Base-by-base conservation (phyloP, 2,888 invertebrate species). In the Nebria brevicollis region DNA sequence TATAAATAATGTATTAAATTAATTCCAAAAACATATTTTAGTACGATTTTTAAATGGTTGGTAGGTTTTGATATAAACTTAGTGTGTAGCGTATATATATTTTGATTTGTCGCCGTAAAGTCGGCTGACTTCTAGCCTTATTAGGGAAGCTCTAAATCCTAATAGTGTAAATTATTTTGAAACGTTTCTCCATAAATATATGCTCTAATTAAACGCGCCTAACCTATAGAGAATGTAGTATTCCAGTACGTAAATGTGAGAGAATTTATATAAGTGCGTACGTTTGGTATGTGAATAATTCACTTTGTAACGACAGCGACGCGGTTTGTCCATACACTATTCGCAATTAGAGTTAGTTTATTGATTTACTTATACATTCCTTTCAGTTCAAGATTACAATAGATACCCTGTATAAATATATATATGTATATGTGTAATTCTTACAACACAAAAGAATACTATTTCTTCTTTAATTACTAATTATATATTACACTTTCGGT, bases 331-430 rank as follows among this genome's bases (percentile, higher is more conserved):
- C 75, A 42, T 72, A 72, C 77, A 72, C 25, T 72, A 72, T 72
- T 43, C 65, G 41, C 77, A 77, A 77, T 77, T 77, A 77, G 25
- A 72, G 72, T 77, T 77, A 15, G 72, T 77, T 77, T 77, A 77
- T 77, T 77, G 77, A 77, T 77, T 77, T 72, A 54, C 72, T 77
- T 72, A 72, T 77, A 65, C 15, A 77, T 77, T 72, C 77, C 77
- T 76, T n/a, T 26, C 10, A 43, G 75, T 41, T 66, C 26, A 11
- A 26, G 42, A 77, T 77, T 77, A 34, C 41, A 68, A 77, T 70
- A 66, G 76, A 76, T 76, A 54, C 54, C 54, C 54, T 1, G 54
- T 54, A 54, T 54, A 54, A 54, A 54, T 54, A 54, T 54, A 54
- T 54, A 13, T 54, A 54, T 68, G 5, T 25, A 25, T 68, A n/a